Base-by-base conservation (phyloP, 2,797 vertebrate genomes). In the Cryptoblepharus egeriae region DNA sequence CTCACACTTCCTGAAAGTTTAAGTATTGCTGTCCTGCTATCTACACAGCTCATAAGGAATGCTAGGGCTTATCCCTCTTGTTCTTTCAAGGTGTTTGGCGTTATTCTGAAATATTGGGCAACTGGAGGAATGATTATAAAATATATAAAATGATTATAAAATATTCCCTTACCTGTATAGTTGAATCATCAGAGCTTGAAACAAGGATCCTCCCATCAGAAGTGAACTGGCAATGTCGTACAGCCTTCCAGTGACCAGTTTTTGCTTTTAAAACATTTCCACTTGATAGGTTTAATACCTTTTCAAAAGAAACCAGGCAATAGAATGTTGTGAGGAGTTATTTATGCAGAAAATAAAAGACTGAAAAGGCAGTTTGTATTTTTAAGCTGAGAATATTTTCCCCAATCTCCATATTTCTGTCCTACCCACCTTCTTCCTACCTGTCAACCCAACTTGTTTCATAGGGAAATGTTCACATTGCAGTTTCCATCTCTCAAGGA, bases 101-200 rank as follows among this genome's bases (percentile, higher is more conserved):
- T n/a, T n/a, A n/a, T n/a, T n/a, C n/a, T n/a, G n/a, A n/a, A n/a
- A n/a, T n/a, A n/a, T 7, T 39, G 10, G 20, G 6, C 37, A 26
- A 24, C 2, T 52, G 28, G 45, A 52, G n/a, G 45, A 30, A 72
- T 30, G 1, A 52, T 32, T 8, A 45, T n/a, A n/a, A n/a, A n/a
- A n/a, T n/a, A n/a, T n/a, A n/a, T n/a, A n/a, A n/a, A n/a, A n/a
- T n/a, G n/a, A n/a, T n/a, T n/a, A n/a, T n/a, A n/a, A n/a, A n/a
- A 13, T 75, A 35, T 88, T 60, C 58, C 11, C 92, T 91, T 87
- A 97, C 97, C 96, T 97, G 95, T 89, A 99, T 93, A 74, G 95
- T 95, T 77, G 97, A 90, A 79, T 99, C 97, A 90, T 97, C 98
- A 1, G 98, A 98, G 83, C 97, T 98, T 32, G 97, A 97, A 95